These are phyloP conservation scores for Podarcis siculus DNA, from an alignment of 2,797 vertebrate genomes.

Conservation along the genomic window DNA sequence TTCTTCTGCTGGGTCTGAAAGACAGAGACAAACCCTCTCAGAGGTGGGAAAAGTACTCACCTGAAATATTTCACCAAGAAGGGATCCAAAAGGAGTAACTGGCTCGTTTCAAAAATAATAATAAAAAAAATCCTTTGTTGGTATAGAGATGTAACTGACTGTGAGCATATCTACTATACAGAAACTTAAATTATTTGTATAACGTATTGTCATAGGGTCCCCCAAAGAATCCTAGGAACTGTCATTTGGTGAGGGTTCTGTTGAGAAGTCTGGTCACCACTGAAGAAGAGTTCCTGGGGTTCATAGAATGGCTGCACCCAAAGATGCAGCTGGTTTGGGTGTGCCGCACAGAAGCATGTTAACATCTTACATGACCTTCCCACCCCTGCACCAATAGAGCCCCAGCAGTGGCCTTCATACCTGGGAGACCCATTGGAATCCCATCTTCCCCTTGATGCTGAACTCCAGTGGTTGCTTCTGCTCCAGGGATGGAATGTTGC, in stretches of 20 bases:
- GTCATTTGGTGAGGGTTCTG: background rate
- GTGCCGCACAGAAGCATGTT: background rate
- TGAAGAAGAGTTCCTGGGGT: background rate
- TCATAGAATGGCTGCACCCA: background rate
- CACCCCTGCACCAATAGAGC: too few species aligned
- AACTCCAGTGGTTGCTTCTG: conserved; percentile 54
- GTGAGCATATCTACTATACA: background rate
- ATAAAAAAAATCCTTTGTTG: background rate
- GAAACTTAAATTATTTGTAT: background rate
- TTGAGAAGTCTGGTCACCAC: background rate
- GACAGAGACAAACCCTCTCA: background rate
- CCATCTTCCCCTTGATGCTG: conserved; percentile 78
- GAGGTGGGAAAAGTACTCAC: too few species aligned
- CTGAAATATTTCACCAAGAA: background rate
- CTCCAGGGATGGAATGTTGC: conserved; percentile 61
- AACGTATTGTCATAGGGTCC: background rate
- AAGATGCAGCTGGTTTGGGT: background rate
- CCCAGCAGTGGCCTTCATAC: conserved; percentile 16
- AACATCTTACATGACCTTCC: background rate
- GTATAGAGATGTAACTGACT: background rate
- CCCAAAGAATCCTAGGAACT: background rate
- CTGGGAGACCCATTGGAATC: conserved; percentile 79
- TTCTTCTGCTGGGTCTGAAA: conserved; percentile 76
- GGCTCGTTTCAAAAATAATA: too few species aligned
- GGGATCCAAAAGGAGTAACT: background rate